A percentile compares a stretch with the other conserved stretches of the same genome.
Evolutionary conservation across 53 echinoderm and acorn worm genomes (phyloP).

Genomic region (Paracentrotus lividus): DNA sequence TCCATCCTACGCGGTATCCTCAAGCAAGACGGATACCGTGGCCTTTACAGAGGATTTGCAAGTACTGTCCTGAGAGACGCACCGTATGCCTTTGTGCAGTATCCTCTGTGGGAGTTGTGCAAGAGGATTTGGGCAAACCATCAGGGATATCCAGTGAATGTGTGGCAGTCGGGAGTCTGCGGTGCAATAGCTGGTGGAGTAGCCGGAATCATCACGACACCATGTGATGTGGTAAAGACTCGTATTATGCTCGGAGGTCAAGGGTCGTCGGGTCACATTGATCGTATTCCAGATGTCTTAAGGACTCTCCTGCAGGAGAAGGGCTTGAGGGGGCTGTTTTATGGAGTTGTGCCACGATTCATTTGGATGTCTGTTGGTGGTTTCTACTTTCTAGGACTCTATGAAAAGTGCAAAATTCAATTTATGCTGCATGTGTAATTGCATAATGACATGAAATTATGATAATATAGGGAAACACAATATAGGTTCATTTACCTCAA

Average conservation of each 20-base stretch:
- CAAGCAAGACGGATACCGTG: conserved; percentile 78
- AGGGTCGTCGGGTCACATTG: conserved; percentile 75
- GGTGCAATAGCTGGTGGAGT: conserved; percentile 89
- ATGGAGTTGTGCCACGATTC: conserved; percentile 90
- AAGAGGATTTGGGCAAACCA: conserved; percentile 81
- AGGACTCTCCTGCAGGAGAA: conserved; percentile 69
- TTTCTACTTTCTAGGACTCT: conserved; percentile 89
- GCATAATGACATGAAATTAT: neutral
- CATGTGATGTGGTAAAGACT: conserved; percentile 94
- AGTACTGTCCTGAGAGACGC: conserved; percentile 89
- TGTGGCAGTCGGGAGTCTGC: conserved; percentile 92
- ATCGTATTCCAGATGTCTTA: conserved; percentile 80
- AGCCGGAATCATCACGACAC: conserved; percentile 85
- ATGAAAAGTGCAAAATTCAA: conserved; percentile 85
- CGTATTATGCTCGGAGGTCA: conserved; percentile 89
- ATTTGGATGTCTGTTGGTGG: conserved; percentile 94
- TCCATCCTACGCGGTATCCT: conserved; percentile 72
- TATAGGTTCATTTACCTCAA: too few species aligned
- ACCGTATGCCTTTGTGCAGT: conserved; percentile 95
- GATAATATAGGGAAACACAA: neutral
- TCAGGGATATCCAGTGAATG: conserved; percentile 80
- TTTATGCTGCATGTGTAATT: conserved; percentile 33
- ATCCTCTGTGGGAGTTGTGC: conserved; percentile 92
- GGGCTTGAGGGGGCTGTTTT: conserved; percentile 85
- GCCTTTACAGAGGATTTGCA: conserved; percentile 88